Evolutionary conservation across 2,888 invertebrate genomes (phyloP).

Genomic region (Thera britannica): DNA sequence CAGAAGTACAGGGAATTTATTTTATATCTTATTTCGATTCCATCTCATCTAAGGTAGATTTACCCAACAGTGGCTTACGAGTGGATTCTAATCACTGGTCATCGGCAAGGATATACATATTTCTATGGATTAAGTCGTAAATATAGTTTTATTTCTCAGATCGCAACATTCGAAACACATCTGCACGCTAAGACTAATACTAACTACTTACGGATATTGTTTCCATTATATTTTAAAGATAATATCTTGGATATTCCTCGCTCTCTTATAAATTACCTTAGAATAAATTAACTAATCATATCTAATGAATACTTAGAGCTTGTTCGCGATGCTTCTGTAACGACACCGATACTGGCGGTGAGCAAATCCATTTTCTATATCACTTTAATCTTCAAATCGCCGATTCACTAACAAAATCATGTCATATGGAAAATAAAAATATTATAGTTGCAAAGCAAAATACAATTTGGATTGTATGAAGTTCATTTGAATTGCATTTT

Average conservation of each 20-base stretch:
- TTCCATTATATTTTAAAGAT: slow-evolving; percentile 66
- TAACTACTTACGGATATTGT: slow-evolving; percentile 64
- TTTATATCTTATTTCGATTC: too few relatives aligned
- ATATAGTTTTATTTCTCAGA: slow-evolving; percentile 44
- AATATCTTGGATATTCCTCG: slow-evolving; percentile 83
- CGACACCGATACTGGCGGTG: slow-evolving; percentile 70
- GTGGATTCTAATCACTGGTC: background rate
- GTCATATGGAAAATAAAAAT: slow-evolving; percentile 14
- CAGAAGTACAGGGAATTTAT: too few relatives aligned
- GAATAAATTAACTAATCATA: slow-evolving; percentile 79
- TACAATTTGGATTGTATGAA: slow-evolving; percentile 24
- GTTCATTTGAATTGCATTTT: slow-evolving; percentile 28
- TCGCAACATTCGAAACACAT: slow-evolving; percentile 66
- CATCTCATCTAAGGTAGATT: too few relatives aligned
- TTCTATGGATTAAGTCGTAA: background rate
- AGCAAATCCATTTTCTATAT: slow-evolving; percentile 61
- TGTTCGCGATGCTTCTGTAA: slow-evolving; percentile 57
- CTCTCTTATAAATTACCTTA: slow-evolving; percentile 76
- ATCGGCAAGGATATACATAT: background rate
- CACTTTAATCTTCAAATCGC: background rate
- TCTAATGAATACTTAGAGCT: slow-evolving; percentile 81
- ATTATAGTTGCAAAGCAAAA: slow-evolving; percentile 22
- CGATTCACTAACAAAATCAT: slow-evolving; percentile 8
- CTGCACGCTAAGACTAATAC: slow-evolving; percentile 66
- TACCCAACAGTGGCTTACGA: background rate